Evolutionary conservation across 2,113 vertebrate genomes (phyloP).

Genomic region (Glareola pratincola): DNA sequence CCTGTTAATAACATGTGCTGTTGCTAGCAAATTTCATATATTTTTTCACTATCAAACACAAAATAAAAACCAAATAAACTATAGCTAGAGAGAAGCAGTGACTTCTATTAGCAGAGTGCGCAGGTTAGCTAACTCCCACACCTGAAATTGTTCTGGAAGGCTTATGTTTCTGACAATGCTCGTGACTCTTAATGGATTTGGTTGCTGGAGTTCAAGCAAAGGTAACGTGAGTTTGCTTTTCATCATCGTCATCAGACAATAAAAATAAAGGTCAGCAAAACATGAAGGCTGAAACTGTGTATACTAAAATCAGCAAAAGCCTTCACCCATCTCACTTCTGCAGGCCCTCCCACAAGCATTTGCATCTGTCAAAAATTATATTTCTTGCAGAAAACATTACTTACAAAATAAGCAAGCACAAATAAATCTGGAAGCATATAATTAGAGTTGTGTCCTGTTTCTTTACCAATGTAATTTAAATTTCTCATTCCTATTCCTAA

Average conservation of each 20-base stretch:
- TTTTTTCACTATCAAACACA: not conserved
- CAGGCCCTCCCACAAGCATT: not conserved
- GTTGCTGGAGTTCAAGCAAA: not conserved
- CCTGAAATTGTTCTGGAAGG: not conserved
- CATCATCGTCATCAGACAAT: not conserved
- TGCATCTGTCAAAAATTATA: not conserved
- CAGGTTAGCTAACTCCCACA: not conserved
- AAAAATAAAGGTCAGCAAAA: constrained; percentile 4
- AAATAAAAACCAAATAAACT: not conserved
- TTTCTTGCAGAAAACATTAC: not conserved
- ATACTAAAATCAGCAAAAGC: not conserved
- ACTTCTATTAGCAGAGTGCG: not conserved
- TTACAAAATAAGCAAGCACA: not conserved
- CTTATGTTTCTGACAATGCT: not conserved
- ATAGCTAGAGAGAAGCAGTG: not conserved
- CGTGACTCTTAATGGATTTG: not conserved
- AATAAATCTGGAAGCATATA: not conserved
- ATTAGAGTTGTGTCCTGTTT: not conserved
- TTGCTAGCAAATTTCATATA: not conserved
- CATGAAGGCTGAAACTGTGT: not conserved
- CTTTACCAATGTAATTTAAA: not conserved
- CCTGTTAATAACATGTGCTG: not conserved
- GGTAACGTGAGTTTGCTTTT: not conserved
- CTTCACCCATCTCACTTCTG: not conserved
- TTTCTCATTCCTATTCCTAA: not conserved